Base-by-base conservation (phyloP, 2,888 invertebrate species). In the Drosophila antonietae region DNA sequence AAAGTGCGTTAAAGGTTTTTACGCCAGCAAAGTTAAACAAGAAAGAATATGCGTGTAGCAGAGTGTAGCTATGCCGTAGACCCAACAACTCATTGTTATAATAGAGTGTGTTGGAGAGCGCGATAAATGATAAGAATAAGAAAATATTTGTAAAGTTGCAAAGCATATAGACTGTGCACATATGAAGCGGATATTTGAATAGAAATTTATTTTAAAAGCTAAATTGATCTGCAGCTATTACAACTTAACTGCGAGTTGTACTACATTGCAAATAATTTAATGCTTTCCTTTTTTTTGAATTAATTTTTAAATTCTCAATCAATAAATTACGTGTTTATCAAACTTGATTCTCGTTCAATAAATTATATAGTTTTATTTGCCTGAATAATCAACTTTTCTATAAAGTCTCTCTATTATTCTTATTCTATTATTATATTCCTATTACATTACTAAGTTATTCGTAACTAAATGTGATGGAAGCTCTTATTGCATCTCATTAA, bases 1-100 rank as follows among this genome's bases (percentile, higher is more conserved):
- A 67, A 66, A 64, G 33, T 64, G 58, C 61, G 57, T 67, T 64
- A 67, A 75, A 64, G 66, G 56, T 63, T 63, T 46, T 39, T 49
- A n/a, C 35, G 53, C 35, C 61, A 20, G 51, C 41, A 6, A 39
- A 20, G 23, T 56, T 41, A 14, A 49, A 28, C 31, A 41, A 44
- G 72, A 37, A 55, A 14, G 43, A 55, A 37, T 8, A 39, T 39
- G 35, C 53, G 43, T n/a, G 15, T 37, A 23, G 41, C 37, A 44
- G 8, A 53, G 67, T 35, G 47, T 57, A 52, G 23, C 9, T 39
- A 20, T 49, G 49, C 62, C 39, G 41, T 43, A 47, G 6, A 71
- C 12, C 28, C 20, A 12, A 18, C 37, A 44, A 56, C 28, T 63
- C 49, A 51, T 55, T 55, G 39, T 61, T 47, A 33, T 31, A 53